Base-by-base conservation (phyloP, 2,797 vertebrate species). In the Coccyzus lansbergi region DNA sequence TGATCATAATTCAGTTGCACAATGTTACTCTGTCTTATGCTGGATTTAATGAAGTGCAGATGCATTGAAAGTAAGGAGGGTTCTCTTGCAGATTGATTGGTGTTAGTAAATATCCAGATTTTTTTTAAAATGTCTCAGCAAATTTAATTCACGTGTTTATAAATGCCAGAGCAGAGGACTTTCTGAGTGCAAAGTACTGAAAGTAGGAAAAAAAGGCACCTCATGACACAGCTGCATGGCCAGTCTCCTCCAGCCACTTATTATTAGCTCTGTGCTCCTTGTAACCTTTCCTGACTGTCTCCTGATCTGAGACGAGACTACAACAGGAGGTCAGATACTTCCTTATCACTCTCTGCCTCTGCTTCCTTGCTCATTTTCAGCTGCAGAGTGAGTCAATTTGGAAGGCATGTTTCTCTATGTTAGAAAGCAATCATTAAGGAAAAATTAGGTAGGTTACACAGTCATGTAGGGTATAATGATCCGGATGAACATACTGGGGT, bases 351-450 rank as follows among this genome's bases (percentile, higher is more conserved):
- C 74, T 93, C 77, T 62, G 69, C 81, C 67, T 83, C 59, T 24
- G 38, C n/a, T 53, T 0, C 0, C 63, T 76, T 7, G 2, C 56
- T 71, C 14, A 9, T 51, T 89, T 71, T 78, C 33, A 12, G 40
- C 85, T 87, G 48, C 52, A 56, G 58, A 75, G 33, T 31, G 60
- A 93, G 40, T 78, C 74, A 85, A 13, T 86, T 88, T 91, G 56
- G 34, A 90, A 95, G 86, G 83, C 83, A 8, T 83, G 40, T 58
- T 90, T 74, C 53, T 81, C 88, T 67, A 82, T 34, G 19, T 65
- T 68, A 79, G 48, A 80, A 94, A 79, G 86, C 26, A 92, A 24
- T 60, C 53, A 88, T 95, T 92, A 83, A 49, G 52, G 72, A 82
- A 88, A 90, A 76, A 75, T 83, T 78, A 75, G 72, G 86, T 65